A percentile compares a stretch with the other conserved stretches of the same genome.
These are phyloP conservation scores for Bergia sp. DNA, from an alignment of 92 coral and sea anemone genomes.

Conservation along the genomic window DNA sequence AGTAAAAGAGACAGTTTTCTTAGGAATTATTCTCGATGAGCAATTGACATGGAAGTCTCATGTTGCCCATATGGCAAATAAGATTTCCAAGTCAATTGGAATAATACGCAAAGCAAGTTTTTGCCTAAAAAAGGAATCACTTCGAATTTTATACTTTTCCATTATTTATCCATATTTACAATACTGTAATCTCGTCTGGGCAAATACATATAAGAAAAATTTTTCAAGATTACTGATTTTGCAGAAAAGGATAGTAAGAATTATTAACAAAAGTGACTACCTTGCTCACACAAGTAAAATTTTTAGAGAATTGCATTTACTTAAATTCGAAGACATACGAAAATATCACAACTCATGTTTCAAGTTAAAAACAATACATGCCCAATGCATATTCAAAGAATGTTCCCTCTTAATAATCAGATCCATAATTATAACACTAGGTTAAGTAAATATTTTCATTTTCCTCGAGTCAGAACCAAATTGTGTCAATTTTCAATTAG, in stretches of 20 bases:
- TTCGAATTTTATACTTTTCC: conserved; percentile 36
- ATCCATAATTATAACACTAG: conserved; percentile 40
- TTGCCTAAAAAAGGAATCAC: no score
- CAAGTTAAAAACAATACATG: conserved; percentile 14
- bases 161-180: conserved; percentile 42
- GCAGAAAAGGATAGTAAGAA: conserved; percentile 38
- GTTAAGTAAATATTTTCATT: conserved; percentile 13
- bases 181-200: conserved; percentile 40
- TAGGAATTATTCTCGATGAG: conserved; percentile 39
- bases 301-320: conserved; percentile 31
- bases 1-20: no score
- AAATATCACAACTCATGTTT: conserved; percentile 30
- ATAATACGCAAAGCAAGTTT: conserved; percentile 46
- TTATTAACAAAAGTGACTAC: conserved; percentile 26
- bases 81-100: conserved; percentile 51
- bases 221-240: conserved; percentile 19
- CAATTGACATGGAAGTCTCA: conserved; percentile 46
- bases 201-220: conserved; percentile 32
- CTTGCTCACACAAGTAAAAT: conserved; percentile 43
- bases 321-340: conserved; percentile 22
- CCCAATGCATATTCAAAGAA: conserved; percentile 5
- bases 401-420: conserved; percentile 23
- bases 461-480: conserved; percentile 28
- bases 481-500: conserved; percentile 27
- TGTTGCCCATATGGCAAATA: conserved; percentile 36